Evolutionary conservation across 2,888 invertebrate genomes (phyloP).

Genomic region (Eupithecia centaureata): DNA sequence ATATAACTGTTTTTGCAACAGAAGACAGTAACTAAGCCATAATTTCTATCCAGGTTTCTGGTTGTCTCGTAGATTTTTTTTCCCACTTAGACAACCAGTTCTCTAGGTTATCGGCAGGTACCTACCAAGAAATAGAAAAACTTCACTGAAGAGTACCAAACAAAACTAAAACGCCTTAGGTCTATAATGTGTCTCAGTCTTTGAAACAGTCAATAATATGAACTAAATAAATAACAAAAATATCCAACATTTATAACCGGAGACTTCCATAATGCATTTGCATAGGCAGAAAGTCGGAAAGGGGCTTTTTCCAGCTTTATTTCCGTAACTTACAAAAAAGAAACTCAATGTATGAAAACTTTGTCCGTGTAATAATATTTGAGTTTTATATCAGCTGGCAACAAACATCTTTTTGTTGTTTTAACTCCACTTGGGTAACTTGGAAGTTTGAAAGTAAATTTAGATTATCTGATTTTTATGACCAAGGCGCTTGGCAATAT

Average conservation of each 20-base stretch:
- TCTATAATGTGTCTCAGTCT: too few relatives aligned
- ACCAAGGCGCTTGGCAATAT: not conserved
- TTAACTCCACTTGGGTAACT: conserved; percentile 17
- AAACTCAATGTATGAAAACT: conserved; percentile 12
- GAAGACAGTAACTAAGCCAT: too few relatives aligned
- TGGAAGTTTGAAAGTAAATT: conserved; percentile 26
- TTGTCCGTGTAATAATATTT: conserved; percentile 23
- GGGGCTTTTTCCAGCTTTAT: not conserved
- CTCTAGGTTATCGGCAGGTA: too few relatives aligned
- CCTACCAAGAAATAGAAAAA: too few relatives aligned
- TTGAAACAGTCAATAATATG: too few relatives aligned
- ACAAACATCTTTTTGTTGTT: conserved; percentile 22
- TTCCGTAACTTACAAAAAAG: conserved; percentile 9
- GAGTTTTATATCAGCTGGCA: conserved; percentile 21
- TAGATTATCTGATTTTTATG: conserved; percentile 28
- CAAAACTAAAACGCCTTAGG: too few relatives aligned
- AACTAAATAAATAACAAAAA: not conserved
- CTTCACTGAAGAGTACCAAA: too few relatives aligned
- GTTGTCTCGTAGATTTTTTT: too few relatives aligned
- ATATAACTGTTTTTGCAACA: too few relatives aligned
- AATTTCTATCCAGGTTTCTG: too few relatives aligned
- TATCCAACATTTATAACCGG: not conserved
- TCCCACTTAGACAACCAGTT: too few relatives aligned
- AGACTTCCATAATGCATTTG: not conserved
- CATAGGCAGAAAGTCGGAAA: not conserved